These are phyloP conservation scores for Cecropterus lyciades DNA, from an alignment of 1,140 invertebrate genomes.

Conservation along the genomic window DNA sequence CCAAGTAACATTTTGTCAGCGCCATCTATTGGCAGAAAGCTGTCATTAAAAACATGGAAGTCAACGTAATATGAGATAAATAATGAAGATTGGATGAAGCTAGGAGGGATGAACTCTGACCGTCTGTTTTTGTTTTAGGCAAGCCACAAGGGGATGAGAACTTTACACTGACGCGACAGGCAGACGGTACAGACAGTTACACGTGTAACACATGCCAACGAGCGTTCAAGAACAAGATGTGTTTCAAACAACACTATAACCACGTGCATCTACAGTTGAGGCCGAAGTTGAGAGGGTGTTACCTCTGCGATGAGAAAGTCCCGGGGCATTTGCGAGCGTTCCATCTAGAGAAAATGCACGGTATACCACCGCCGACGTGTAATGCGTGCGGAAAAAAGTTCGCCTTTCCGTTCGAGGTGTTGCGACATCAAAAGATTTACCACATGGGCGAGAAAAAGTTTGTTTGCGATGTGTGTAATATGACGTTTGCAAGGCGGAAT, in stretches of 20 bases:
- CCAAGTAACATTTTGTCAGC: no score
- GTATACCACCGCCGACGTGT: conserved; percentile 44
- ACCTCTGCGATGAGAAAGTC: conserved; percentile 48
- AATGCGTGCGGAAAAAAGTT: conserved; percentile 49
- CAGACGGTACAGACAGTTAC: conserved; percentile 25
- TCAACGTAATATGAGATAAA: no score
- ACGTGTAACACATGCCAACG: conserved; percentile 42
- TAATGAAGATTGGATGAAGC: no score
- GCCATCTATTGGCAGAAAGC: no score
- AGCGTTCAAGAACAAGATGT: conserved; percentile 31
- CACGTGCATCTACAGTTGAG: conserved; percentile 39
- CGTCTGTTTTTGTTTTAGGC: conserved; percentile 41
- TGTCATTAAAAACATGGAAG: no score
- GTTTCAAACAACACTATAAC: conserved; percentile 41
- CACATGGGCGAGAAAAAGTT: conserved; percentile 56
- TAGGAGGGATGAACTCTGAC: conserved; percentile 3
- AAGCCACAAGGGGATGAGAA: conserved; percentile 14
- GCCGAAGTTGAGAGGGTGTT: conserved; percentile 35
- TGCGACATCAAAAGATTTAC: conserved; percentile 41
- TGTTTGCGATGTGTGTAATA: conserved; percentile 62
- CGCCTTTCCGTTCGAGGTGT: conserved; percentile 32
- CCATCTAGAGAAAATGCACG: conserved; percentile 51
- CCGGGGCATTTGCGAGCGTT: conserved; percentile 38
- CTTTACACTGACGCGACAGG: conserved; percentile 21
- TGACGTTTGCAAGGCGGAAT: conserved; percentile 55